Base-by-base conservation (phyloP, 64 coral and sea anemone species). In the Exaiptasia diaphana region DNA sequence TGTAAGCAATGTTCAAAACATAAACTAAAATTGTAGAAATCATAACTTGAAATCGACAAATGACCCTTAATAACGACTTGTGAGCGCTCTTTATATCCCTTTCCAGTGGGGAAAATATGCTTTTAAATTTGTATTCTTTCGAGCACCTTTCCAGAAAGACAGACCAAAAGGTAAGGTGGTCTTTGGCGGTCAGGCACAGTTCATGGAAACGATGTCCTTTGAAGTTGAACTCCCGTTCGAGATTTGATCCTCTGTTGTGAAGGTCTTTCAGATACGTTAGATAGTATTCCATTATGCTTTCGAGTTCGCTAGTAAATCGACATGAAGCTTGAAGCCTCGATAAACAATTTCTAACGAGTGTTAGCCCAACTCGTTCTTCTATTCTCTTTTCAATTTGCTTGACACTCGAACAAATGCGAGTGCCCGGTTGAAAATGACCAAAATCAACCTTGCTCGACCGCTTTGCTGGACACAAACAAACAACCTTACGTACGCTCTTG, bases 371-470 rank as follows among this genome's bases (percentile, higher is more conserved):
- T 48, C 91, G 80, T 73, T 89, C 85, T 63, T 82, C 33, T 73
- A 95, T 77, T 90, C 81, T 89, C 67, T 76, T 69, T 58, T 88
- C 85, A 34, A 95, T 89, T 67, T 95, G 76, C 50, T 37, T 50
- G 46, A 89, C 86, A 88, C 74, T 88, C 68, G 81, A 88, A 77
- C 79, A 77, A 27, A 95, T 46, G 26, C 67, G 76, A 53, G 81
- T 62, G 68, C 86, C 82, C 38, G 64, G 38, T 63, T 82, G 86
- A 85, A 95, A 90, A 95, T 95, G 91, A 78, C 74, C 67, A 61
- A 95, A 95, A 53, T 40, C 38, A 11, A 30, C 50, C 20, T 46
- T 22, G 15, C 57, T 81, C 74, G 54, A 74, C 36, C 75, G 64
- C 21, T 50, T 78, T 2, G 23, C 82, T 40, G 75, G 78, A 50